Conservation (phyloP, 1,140 invertebrate species). For the Drosophila aff. region DNA sequence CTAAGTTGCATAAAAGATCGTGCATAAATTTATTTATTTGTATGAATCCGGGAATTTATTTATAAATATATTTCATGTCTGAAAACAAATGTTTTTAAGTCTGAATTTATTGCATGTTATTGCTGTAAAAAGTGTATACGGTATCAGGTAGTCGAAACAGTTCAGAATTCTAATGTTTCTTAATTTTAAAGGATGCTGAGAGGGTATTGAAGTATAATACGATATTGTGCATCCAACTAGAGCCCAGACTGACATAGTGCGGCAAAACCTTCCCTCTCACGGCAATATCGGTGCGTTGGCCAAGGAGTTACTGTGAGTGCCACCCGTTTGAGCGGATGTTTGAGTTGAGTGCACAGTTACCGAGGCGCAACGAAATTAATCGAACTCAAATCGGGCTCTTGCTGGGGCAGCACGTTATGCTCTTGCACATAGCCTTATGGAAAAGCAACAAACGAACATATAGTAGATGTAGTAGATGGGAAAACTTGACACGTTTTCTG, state of each 20-base stretch:
- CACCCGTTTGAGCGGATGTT: slow-evolving; percentile 67
- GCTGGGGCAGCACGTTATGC: slow-evolving; percentile 46
- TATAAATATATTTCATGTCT: not conserved
- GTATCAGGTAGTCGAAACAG: not conserved
- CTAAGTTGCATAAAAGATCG: no score
- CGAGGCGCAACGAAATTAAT: slow-evolving; percentile 82
- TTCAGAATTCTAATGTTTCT: not conserved
- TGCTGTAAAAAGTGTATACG: not conserved
- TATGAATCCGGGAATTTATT: no score
- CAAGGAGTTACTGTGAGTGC: slow-evolving; percentile 9
- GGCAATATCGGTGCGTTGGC: slow-evolving; percentile 1
- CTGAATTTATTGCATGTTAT: not conserved
- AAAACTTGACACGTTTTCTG: slow-evolving; percentile 81
- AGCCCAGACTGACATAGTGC: not conserved
- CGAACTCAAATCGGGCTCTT: slow-evolving; percentile 56
- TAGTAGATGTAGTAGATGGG: slow-evolving; percentile 68
- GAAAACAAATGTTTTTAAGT: not conserved
- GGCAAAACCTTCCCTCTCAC: slow-evolving; percentile 27
- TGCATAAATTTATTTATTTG: no score
- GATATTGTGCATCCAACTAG: not conserved
- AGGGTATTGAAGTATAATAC: not conserved
- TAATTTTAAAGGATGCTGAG: not conserved
- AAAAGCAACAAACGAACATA: slow-evolving; percentile 11
- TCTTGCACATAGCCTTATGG: slow-evolving; percentile 23
- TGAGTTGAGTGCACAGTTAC: slow-evolving; percentile 81